A percentile compares a stretch with the other conserved stretches of the same genome.
These are phyloP conservation scores for Poecile montanus DNA, from an alignment of 2,797 vertebrate genomes.

Conservation along the genomic window DNA sequence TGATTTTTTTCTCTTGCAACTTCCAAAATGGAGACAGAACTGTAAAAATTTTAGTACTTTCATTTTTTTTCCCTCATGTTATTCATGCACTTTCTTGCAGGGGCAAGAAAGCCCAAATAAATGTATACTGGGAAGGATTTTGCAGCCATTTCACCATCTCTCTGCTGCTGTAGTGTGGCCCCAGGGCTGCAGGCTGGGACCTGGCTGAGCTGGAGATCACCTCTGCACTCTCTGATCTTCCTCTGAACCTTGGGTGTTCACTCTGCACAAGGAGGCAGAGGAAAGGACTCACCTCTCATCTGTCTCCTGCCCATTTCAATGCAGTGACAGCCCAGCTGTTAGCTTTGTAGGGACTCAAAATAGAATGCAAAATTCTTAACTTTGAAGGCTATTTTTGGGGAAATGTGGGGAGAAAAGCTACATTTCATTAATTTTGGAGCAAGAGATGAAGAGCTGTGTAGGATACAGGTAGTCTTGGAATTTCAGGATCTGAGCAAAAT, in stretches of 20 bases:
- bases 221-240: fast-evolving
- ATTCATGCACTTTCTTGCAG: not conserved
- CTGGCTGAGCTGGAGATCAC: not conserved
- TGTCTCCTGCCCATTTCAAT: not conserved
- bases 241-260: not conserved
- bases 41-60: not conserved
- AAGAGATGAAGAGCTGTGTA: not conserved
- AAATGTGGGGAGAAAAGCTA: fast-evolving
- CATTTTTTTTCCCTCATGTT: fast-evolving
- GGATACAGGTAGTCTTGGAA: not conserved
- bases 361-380: not conserved
- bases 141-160: not conserved
- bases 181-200: not conserved
- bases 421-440: not conserved
- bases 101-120: not conserved
- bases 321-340: not conserved
- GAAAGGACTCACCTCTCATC: not conserved
- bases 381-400: not conserved
- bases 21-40: not conserved
- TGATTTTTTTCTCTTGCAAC: not conserved
- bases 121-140: not conserved
- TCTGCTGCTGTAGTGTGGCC: not conserved
- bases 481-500: not conserved
- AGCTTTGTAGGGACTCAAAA: not conserved
- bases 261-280: not conserved